Conservation (phyloP, 2,113 vertebrate species). For the Forbesichthys papilliferus region DNA sequence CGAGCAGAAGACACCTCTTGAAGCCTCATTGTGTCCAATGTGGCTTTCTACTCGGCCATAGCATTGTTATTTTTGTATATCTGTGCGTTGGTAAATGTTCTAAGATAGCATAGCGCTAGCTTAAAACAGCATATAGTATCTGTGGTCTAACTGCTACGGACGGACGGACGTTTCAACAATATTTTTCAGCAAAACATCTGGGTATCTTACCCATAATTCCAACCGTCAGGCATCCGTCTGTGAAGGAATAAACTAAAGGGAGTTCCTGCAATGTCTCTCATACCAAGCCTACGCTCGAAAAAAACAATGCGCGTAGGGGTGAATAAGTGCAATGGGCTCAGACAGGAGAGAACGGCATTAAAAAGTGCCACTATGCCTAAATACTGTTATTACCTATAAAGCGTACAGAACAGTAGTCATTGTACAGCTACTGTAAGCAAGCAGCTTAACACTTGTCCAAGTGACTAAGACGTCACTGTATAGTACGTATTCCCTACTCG, state of each 20-base stretch:
- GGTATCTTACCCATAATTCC: too few relatives aligned
- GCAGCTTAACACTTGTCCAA: slow-evolving; percentile 31
- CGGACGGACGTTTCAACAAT: too few relatives aligned
- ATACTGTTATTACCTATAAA: slow-evolving; percentile 42
- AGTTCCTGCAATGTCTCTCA: slow-evolving; percentile 14
- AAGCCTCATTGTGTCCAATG: not conserved
- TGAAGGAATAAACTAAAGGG: not conserved
- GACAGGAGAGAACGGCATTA: not conserved
- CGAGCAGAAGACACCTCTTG: not conserved
- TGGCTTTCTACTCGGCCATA: not conserved
- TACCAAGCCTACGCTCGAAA: slow-evolving; percentile 8
- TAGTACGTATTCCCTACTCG: slow-evolving; percentile 36
- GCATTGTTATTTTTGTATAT: not conserved
- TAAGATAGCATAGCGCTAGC: not conserved
- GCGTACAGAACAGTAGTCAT: slow-evolving; percentile 31
- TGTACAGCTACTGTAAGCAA: slow-evolving; percentile 38
- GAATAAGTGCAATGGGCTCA: not conserved
- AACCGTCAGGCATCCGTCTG: not conserved
- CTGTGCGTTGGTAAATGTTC: not conserved
- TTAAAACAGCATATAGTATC: not conserved
- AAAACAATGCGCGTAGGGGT: slow-evolving; percentile 2
- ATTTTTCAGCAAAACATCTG: too few relatives aligned
- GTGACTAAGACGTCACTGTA: slow-evolving; percentile 42
- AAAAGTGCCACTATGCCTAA: slow-evolving; percentile 11
- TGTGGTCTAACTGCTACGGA: not conserved